Conservation (phyloP, 2,113 vertebrate species). For the Mastomys natalensis region DNA sequence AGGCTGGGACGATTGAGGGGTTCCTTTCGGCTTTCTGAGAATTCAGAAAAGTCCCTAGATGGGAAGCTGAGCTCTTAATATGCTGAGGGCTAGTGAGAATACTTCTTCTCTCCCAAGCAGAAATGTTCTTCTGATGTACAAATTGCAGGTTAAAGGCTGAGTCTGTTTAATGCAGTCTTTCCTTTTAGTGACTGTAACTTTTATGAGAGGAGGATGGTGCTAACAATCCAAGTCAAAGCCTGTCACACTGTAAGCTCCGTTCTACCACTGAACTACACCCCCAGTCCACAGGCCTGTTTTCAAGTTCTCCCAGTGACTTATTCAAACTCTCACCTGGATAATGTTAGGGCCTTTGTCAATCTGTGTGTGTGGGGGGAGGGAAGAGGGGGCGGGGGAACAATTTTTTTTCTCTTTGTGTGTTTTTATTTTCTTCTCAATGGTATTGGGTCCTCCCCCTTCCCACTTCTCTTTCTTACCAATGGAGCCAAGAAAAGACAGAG, state of each 20-base stretch:
- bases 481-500: neutral
- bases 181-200: neutral
- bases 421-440: neutral
- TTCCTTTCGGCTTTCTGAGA: neutral
- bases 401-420: neutral
- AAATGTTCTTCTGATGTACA: neutral
- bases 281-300: too few relatives aligned
- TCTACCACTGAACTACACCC: neutral
- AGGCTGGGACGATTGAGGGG: neutral
- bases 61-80: neutral
- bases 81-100: neutral
- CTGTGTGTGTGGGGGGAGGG: neutral
- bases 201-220: neutral
- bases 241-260: too few relatives aligned
- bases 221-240: neutral
- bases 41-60: neutral
- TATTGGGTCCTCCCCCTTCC: neutral
- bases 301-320: neutral
- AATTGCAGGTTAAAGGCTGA: neutral
- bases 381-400: too few relatives aligned
- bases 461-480: constrained; percentile 40
- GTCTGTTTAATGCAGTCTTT: neutral
- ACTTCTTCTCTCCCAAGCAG: neutral
- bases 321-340: neutral
- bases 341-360: neutral